Base-by-base conservation (phyloP, 2,113 vertebrate species). In the Sterrhoptilus dennistouni region DNA sequence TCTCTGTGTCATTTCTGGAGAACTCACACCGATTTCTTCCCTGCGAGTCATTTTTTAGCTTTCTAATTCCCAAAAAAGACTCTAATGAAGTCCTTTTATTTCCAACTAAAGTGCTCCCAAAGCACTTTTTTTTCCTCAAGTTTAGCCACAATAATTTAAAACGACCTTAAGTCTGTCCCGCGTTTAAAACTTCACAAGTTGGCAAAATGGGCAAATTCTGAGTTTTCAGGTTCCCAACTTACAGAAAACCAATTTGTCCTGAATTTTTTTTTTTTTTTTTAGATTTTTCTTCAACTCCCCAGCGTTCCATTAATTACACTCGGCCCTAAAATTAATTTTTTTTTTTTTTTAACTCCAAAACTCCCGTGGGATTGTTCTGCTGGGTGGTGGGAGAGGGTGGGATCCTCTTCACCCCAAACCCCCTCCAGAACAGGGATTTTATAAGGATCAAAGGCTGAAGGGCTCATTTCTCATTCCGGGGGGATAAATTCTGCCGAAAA, bases 1-100 rank as follows among this genome's bases (percentile, higher is more conserved):
- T 35, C 11, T 8, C 12, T 5, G 11, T 3, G 45, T 11, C 66
- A 12, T 0, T 4, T 6, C 47, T 2, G 16, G 8, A 74, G 2
- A 77, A 25, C n/a, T 44, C 8, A 3, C 14, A 1, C 15, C 13
- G 3, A 14, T 33, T 83, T 22, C 7, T 44, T 75, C 44, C 24
- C 60, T 86, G n/a, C 28, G 56, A 75, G 28, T 11, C 5, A 64
- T 20, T 83, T 83, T 79, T 35, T 27, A 33, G 42, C n/a, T 44
- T 56, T 24, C 38, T 82, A 19, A 49, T 36, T 63, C 79, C 25
- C 40, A 20, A 81, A 52, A 70, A 19, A 0, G 6, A n/a, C 28
- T 24, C 60, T 1, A 0, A 5, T 5, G 11, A 45, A 78, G 20
- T 21, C 29, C 31, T 69, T 28, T 59, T 22, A 1, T 70, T 93